Evolutionary conservation across 2,888 invertebrate genomes (phyloP), one percentile per base, ranked within the genome.

Genomic region (Polia nebulosa): DNA sequence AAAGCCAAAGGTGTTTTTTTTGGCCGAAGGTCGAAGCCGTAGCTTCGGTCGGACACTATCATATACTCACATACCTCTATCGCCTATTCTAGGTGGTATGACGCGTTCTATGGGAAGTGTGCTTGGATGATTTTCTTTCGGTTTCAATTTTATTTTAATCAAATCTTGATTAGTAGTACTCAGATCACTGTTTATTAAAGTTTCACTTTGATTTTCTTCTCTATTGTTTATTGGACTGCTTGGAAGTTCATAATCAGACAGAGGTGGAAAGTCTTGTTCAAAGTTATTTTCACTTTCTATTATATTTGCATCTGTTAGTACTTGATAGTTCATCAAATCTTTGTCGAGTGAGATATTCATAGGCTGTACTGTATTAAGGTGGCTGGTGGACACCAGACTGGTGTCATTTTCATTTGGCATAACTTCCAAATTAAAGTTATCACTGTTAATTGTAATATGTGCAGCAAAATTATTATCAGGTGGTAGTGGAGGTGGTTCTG

Each of bases 341-440:
- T 36, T 44, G n/a, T 63, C 36, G 39, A 44, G n/a, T 45, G 53
- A 32, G 17, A 55, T 58, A 27, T 52, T 52, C 20, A 62, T n/a
- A n/a, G 70, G 51, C 15, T 52, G 49, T 20, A 32, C 52, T 13
- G 27, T 17, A 29, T 39, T 20, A 34, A 52, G 32, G 11, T 52
- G 44, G n/a, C 34, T 32, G 36, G 25, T 29, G 15, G n/a, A n/a
- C n/a, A n/a, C n/a, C n/a, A n/a, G n/a, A n/a, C n/a, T n/a, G n/a
- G 29, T 49, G 8, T 47, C 57, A 47, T 69, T 68, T 57, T 61
- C 47, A 56, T 73, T 55, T 63, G 76, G 65, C 25, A 81, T 57
- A 25, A 86, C 61, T 76, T 87, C 70, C 9, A 85, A 60, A 63
- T 80, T 76, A 59, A 81, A 78, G 27, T 80, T 73, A 4, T 76